Conservation (phyloP, 2,888 invertebrate genomes). For the Lypha dubia region DNA sequence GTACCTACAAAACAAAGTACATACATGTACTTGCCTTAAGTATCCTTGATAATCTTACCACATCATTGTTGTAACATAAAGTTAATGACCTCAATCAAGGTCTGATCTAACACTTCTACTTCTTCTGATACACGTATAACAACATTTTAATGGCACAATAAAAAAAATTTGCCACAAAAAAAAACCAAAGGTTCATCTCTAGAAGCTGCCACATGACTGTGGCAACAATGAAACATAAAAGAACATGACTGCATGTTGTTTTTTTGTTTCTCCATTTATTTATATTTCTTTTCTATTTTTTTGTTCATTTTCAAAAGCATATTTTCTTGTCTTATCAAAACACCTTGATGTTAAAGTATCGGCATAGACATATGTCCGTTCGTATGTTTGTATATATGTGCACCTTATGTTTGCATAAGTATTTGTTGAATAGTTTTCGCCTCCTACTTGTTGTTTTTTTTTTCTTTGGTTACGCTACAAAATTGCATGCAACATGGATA, state of each 20-base stretch:
- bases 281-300: neutral
- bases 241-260: constrained; percentile 50
- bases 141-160: constrained; percentile 34
- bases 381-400: too few relatives aligned
- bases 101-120: constrained; percentile 75
- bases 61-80: constrained; percentile 66
- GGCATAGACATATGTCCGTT: neutral
- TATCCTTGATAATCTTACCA: constrained; percentile 55
- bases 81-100: constrained; percentile 83
- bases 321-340: constrained; percentile 21
- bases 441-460: constrained; percentile 63
- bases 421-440: constrained; percentile 41
- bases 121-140: constrained; percentile 19
- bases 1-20: neutral
- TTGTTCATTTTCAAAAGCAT: constrained; percentile 18
- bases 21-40: neutral
- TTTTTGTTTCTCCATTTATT: neutral
- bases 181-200: neutral
- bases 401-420: neutral
- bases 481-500: constrained; percentile 71
- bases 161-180: constrained; percentile 20
- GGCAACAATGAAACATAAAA: constrained; percentile 33
- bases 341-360: constrained; percentile 2
- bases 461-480: constrained; percentile 41
- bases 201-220: constrained; percentile 35